These are phyloP conservation scores for Nanorana parkeri DNA, from an alignment of 2,113 vertebrate genomes.

Conservation along the genomic window DNA sequence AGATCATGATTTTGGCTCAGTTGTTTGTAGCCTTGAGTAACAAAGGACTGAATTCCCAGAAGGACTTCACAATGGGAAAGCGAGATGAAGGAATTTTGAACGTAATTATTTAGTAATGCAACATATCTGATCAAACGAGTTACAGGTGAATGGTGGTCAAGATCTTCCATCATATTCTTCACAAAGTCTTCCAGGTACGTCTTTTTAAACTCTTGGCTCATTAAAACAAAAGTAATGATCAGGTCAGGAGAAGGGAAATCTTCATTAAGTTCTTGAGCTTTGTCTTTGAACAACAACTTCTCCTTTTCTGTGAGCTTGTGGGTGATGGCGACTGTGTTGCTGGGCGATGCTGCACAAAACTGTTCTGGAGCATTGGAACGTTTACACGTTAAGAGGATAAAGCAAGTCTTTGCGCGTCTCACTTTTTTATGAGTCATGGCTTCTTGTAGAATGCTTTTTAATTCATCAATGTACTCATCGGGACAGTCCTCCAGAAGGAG, in stretches of 20 bases:
- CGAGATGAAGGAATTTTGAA: conserved; percentile 81
- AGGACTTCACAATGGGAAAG: conserved; percentile 82
- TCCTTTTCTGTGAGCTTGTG: conserved; percentile 77
- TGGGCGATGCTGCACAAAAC: conserved; percentile 68
- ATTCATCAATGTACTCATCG: conserved; percentile 76
- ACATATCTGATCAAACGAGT: conserved; percentile 75
- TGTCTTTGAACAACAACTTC: conserved; percentile 72
- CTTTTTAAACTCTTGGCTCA: conserved; percentile 76
- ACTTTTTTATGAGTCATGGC: conserved; percentile 68
- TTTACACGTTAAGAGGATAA: conserved; percentile 79
- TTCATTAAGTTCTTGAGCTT: conserved; percentile 66
- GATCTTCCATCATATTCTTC: conserved; percentile 69
- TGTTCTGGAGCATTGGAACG: conserved; percentile 74
- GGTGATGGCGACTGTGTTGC: conserved; percentile 79
- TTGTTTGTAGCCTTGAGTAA: background rate
- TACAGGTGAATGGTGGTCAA: conserved; percentile 66
- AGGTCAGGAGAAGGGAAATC: conserved; percentile 65
- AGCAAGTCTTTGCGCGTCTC: conserved; percentile 67
- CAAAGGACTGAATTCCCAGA: conserved; percentile 60
- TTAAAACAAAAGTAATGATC: conserved; percentile 82
- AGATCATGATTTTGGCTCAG: conserved; percentile 43
- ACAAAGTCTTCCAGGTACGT: conserved; percentile 72
- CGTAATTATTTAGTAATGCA: conserved; percentile 80
- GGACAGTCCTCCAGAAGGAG: conserved; percentile 80
- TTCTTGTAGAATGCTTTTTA: conserved; percentile 70